Evolutionary conservation across 2,888 invertebrate species (phyloP), one percentile per base, ranked within the genome.

Genomic region (Anarsia innoxiella): DNA sequence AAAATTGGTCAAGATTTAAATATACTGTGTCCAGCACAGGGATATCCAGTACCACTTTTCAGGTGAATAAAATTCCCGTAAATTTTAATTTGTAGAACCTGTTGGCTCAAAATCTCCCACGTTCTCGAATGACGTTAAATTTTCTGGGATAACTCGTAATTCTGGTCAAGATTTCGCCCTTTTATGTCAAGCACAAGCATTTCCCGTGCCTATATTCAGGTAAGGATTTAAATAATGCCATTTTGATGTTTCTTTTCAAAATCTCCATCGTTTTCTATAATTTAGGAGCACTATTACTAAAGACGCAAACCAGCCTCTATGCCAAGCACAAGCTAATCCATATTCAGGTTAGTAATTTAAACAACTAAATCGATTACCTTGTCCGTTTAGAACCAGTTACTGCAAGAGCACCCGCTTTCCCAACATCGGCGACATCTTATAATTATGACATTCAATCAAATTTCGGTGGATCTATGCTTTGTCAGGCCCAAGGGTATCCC

Each of bases 281-380:
- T 41, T 28, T 38, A 41, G 38, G 28, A 41, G 38, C 10, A 41
- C 37, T 19, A 37, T 41, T 15, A 41, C 41, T 12, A 41, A 41
- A 37, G 15, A 23, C 1, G 27, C 80, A 45, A 87, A 86, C 49
- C 88, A 88, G 60, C 87, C 88, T 61, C 86, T 91, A 63, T 93
- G 92, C 71, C 91, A 91, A 69, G 91, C 92, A 49, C 93, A 93
- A 86, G 93, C 91, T 55, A 91, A 88, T 73, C 93, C 93, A 56
- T 75, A 52, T 84, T 83, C 79, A 84, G 83, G 82, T 84, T 73
- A 82, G 78, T 48, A 42, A 40, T 9, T 42, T 13, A 23, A 36
- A 40, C 32, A 26, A 33, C 12, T 34, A 13, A 26, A n/a, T 26
- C 5, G 14, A 10, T 23, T 23, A 1, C 9, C 49, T 59, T 54